Conservation (phyloP, 2,113 vertebrate species). For the Oncorhynchus mykiss region DNA sequence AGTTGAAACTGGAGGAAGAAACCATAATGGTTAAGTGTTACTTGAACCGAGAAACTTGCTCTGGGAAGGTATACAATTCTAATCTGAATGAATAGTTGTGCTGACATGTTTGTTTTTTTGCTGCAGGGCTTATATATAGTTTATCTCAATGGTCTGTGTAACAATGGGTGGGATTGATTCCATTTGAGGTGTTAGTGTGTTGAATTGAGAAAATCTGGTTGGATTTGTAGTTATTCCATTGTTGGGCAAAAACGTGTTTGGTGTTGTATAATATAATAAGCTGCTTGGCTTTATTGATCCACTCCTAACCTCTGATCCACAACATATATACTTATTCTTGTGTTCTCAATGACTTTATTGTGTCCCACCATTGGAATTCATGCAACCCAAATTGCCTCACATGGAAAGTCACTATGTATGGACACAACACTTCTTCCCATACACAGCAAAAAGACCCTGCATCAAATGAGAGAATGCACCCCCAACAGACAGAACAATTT, state of each 20-base stretch:
- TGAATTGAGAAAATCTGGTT: slow-evolving; percentile 12
- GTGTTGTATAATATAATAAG: background rate
- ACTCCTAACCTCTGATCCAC: background rate
- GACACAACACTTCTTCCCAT: slow-evolving; percentile 10
- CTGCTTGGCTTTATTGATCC: background rate
- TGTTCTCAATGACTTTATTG: slow-evolving; percentile 48
- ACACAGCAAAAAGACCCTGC: slow-evolving; percentile 15
- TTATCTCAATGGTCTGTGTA: background rate
- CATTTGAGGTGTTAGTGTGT: background rate
- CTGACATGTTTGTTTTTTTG: background rate
- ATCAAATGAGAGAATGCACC: background rate
- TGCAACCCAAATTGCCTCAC: slow-evolving; percentile 30
- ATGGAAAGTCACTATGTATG: slow-evolving; percentile 9
- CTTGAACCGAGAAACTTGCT: background rate
- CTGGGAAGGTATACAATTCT: background rate
- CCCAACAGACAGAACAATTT: slow-evolving; percentile 10
- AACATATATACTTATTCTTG: slow-evolving; percentile 11
- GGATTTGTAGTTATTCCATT: slow-evolving; percentile 2
- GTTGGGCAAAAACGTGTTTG: background rate
- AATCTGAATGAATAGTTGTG: background rate
- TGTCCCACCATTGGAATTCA: slow-evolving; percentile 38
- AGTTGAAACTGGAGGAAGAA: too few relatives aligned
- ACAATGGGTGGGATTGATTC: background rate
- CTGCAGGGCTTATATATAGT: background rate
- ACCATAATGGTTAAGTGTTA: background rate